Evolutionary conservation across 2,888 invertebrate genomes (phyloP), one percentile per base, ranked within the genome.

Genomic region (Eulithis testata): DNA sequence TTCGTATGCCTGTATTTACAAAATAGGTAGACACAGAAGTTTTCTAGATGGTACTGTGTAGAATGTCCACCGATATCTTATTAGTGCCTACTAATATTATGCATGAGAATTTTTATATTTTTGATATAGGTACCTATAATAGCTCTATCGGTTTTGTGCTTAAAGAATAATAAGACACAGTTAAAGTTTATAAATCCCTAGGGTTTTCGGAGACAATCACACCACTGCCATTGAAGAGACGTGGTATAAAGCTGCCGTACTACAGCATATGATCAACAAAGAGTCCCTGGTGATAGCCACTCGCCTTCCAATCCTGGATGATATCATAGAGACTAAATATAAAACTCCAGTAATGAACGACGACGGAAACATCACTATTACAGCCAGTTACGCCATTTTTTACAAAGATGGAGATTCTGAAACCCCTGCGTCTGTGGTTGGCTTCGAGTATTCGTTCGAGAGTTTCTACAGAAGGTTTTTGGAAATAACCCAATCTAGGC

Each of bases 181-280:
- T 31, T 5, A 31, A 31, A 31, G 31, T 31, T 31, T 4, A 31
- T 31, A 31, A 31, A 31, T 53, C 84, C 85, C 8, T 79, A 95
- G 95, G 14, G 95, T 96, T 70, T 97, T 97, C 79, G 97, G 97
- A 9, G 96, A 97, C 76, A 86, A 94, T 54, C 95, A 97, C 80
- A 94, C 82, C 56, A 94, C 94, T 60, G 96, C 98, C 0, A 96
- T 97, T 31, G 97, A 98, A 82, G 98, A 98, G 85, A 95, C 96
- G 0, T 98, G 98, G 97, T 98, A 98, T 83, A 96, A 97, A 83
- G 96, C 97, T 69, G 98, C 98, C 0, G 97, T 98, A 4, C 94
- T 98, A 51, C 97, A 97, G 77, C 96, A 97, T 82, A 95, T 95
- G 79, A 94, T 96, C 51, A 96, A 97, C 77, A 94, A 95, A 7